Evolutionary conservation across 2,113 vertebrate species (phyloP).

Genomic region (Calonectris borealis): DNA sequence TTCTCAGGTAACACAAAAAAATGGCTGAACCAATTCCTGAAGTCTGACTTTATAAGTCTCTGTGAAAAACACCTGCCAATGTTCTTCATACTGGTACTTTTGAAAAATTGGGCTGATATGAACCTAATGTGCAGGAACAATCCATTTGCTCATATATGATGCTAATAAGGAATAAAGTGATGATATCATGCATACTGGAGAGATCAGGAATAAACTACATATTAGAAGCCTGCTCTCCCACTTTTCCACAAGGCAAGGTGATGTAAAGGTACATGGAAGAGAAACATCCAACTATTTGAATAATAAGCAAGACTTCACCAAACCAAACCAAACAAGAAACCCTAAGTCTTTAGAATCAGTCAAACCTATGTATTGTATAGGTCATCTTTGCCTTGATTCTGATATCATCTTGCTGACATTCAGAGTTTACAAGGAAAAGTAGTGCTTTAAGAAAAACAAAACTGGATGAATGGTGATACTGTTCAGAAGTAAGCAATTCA

Average conservation of each 20-base stretch:
- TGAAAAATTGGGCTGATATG: background rate
- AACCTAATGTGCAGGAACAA: background rate
- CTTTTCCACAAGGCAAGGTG: background rate
- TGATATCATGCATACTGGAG: fast-evolving
- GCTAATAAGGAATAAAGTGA: background rate
- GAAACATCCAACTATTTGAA: background rate
- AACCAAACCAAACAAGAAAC: background rate
- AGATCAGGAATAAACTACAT: background rate
- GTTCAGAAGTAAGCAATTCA: background rate
- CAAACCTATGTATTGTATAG: background rate
- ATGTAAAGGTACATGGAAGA: background rate
- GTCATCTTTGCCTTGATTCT: background rate
- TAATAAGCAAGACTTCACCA: background rate
- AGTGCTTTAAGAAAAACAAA: background rate
- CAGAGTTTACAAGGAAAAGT: background rate
- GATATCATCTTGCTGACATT: background rate
- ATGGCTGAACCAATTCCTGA: background rate
- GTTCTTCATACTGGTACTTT: background rate
- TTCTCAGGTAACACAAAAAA: background rate
- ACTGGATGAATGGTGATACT: background rate
- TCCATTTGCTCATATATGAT: background rate
- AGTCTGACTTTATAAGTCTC: background rate
- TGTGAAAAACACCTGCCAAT: background rate
- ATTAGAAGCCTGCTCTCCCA: background rate
- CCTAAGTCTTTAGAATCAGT: background rate